phyloP scores from a whole-genome alignment of 2,888 invertebrate genomes.

The Isotomurus palustris region DNA sequence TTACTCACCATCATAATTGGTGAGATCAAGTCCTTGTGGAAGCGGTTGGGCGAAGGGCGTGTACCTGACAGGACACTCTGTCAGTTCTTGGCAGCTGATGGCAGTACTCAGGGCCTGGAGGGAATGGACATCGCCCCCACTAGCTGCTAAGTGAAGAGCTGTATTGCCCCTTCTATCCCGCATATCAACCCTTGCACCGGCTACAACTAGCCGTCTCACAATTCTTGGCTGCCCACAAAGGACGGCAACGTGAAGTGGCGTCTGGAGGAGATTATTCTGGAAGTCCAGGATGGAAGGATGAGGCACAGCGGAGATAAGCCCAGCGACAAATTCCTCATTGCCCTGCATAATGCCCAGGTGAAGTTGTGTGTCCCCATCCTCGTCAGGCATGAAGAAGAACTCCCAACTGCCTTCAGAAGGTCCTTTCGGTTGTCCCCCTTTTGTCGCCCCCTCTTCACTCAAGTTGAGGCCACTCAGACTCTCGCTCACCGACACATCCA shows the following conservation, averaged over 20 bases:
- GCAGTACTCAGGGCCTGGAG: constrained; percentile 69
- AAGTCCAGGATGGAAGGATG: constrained; percentile 72
- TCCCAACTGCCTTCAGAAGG: constrained; percentile 55
- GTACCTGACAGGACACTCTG: constrained; percentile 48
- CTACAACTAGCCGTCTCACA: constrained; percentile 69
- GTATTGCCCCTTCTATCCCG: constrained; percentile 77
- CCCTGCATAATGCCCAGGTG: constrained; percentile 79
- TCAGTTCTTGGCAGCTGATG: constrained; percentile 55
- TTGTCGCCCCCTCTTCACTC: constrained; percentile 21
- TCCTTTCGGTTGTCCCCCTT: neutral
- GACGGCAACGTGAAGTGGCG: constrained; percentile 82
- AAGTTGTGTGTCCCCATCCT: constrained; percentile 85
- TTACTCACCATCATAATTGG: constrained; percentile 76
- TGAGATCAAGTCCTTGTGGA: constrained; percentile 67
- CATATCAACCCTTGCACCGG: constrained; percentile 64
- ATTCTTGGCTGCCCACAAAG: constrained; percentile 69
- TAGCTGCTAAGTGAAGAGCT: constrained; percentile 77
- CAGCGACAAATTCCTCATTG: constrained; percentile 65
- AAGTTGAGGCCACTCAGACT: constrained; percentile 41
- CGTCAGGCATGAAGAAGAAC: constrained; percentile 69
- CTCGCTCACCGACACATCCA: constrained; percentile 52
- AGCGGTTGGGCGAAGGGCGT: constrained; percentile 52
- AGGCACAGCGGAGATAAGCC: constrained; percentile 71
- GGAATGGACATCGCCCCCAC: constrained; percentile 64
- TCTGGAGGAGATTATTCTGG: constrained; percentile 59